These are phyloP conservation scores for Alviniconcha marisindica DNA, from an alignment of 1,140 invertebrate species.

Conservation along the genomic window DNA sequence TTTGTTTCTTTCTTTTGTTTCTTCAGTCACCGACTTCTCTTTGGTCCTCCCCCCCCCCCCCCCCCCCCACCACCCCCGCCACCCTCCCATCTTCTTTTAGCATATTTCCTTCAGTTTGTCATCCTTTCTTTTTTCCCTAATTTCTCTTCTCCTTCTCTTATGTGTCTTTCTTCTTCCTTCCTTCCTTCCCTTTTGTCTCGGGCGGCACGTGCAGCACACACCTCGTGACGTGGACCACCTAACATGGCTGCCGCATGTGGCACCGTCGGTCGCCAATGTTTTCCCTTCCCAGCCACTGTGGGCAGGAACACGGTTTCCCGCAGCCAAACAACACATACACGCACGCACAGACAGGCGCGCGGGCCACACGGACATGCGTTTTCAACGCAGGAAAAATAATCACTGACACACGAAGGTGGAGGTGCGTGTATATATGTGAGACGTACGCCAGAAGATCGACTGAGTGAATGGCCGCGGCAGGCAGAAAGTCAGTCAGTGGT, in stretches of 20 bases:
- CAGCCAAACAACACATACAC: slow-evolving; percentile 32
- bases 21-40: too few species aligned
- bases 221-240: slow-evolving; percentile 21
- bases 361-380: neutral
- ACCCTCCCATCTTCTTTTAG: neutral
- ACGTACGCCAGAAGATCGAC: too few species aligned
- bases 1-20: slow-evolving; percentile 18
- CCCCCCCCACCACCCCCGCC: too few species aligned
- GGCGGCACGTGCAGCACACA: slow-evolving; percentile 23
- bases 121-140: neutral
- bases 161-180: neutral
- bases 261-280: neutral
- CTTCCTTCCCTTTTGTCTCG: neutral
- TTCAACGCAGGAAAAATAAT: neutral
- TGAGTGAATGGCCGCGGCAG: too few species aligned
- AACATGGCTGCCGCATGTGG: slow-evolving; percentile 34
- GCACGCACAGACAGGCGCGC: slow-evolving; percentile 5
- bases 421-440: too few species aligned
- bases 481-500: too few species aligned
- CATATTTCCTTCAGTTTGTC: neutral
- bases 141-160: neutral
- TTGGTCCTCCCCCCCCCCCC: too few species aligned
- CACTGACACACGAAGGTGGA: slow-evolving; percentile 1
- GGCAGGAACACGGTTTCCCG: slow-evolving; percentile 24
- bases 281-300: slow-evolving; percentile 12